Evolutionary conservation across 2,113 vertebrate species (phyloP).

Genomic region (Hydrolagus affinis): DNA sequence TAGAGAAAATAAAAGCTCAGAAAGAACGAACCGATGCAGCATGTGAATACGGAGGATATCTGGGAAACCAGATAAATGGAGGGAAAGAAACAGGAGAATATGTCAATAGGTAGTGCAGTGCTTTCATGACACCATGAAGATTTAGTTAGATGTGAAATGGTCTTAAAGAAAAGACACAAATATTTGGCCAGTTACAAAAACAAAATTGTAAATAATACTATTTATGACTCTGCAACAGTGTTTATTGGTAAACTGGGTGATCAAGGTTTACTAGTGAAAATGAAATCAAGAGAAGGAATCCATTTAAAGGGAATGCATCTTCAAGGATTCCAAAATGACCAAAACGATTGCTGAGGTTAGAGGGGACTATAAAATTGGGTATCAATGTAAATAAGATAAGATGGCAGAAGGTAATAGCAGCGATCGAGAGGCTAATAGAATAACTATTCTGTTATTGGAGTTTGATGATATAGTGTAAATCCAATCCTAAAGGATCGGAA

Average conservation of each 20-base stretch:
- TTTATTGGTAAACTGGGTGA: not conserved
- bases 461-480: no score
- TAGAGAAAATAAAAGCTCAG: not conserved
- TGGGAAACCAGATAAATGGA: not conserved
- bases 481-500: not conserved
- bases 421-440: not conserved
- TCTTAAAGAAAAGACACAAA: not conserved
- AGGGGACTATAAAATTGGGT: not conserved
- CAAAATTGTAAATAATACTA: not conserved
- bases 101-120: not conserved
- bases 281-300: no score
- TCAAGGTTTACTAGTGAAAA: not conserved
- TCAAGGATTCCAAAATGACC: not conserved
- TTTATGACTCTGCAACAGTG: not conserved
- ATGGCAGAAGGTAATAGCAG: not conserved
- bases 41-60: not conserved
- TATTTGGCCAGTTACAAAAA: not conserved
- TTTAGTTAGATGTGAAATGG: not conserved
- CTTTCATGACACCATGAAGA: not conserved
- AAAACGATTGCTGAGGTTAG: no score
- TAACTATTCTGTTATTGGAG: not conserved
- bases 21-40: not conserved
- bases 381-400: not conserved
- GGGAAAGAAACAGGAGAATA: not conserved
- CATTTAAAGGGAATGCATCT: not conserved